Conservation (phyloP, 1,140 invertebrate genomes). For the Sinella curviseta region DNA sequence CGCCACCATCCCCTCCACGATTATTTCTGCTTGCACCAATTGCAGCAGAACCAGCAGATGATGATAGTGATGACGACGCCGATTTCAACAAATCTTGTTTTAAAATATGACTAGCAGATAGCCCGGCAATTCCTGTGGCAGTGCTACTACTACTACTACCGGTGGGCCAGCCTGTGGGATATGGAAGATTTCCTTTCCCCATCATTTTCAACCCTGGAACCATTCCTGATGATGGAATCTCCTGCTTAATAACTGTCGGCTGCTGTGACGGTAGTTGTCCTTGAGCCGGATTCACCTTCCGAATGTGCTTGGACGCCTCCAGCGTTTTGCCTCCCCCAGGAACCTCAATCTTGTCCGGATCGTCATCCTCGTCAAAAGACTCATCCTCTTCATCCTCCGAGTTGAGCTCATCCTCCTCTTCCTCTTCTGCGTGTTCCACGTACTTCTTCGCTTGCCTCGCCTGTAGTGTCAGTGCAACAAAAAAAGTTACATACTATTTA, state of each 20-base stretch:
- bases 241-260: background rate
- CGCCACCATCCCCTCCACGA: background rate
- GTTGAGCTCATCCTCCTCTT: slow-evolving; percentile 64
- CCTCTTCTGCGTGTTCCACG: slow-evolving; percentile 49
- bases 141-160: background rate
- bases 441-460: background rate
- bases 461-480: background rate
- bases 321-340: slow-evolving; percentile 61
- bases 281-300: background rate
- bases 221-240: background rate
- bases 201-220: background rate
- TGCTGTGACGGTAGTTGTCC: background rate
- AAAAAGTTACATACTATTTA: background rate
- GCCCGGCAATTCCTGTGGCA: background rate
- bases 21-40: background rate
- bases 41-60: too few species aligned
- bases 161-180: background rate
- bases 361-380: slow-evolving; percentile 52
- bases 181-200: background rate
- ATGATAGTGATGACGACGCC: too few species aligned
- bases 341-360: slow-evolving; percentile 86
- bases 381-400: slow-evolving; percentile 78
- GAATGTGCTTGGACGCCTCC: slow-evolving; percentile 19
- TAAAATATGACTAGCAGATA: background rate
- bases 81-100: too few species aligned